Evolutionary conservation across 2,888 invertebrate species (phyloP), one percentile per base, ranked within the genome.

Genomic region (Gisinianus flammeolus): DNA sequence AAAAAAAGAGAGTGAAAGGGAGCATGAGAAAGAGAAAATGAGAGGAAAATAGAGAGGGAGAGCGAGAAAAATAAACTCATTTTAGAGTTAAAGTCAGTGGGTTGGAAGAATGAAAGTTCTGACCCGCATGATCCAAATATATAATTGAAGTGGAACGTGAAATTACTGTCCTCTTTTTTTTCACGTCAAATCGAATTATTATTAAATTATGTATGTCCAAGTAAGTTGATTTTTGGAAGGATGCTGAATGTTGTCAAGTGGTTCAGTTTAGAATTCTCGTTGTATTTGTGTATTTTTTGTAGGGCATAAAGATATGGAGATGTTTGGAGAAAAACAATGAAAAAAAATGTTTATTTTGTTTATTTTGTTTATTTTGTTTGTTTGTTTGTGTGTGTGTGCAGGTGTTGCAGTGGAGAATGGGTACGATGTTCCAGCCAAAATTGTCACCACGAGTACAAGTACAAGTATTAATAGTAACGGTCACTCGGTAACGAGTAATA

Each of bases 341-440:
- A n/a, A n/a, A n/a, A n/a, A n/a, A n/a, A n/a, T n/a, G n/a, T 44
- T 44, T 44, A 44, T 44, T 6, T 44, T 10, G 16, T 44, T 44
- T 44, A 44, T 44, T 44, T 44, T 44, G 44, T 44, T 10, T 44
- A 44, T 44, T 6, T 44, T 58, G n/a, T n/a, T 6, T 58, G n/a
- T 24, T 58, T 58, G 58, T 66, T 2, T 66, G 3, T 28, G 4
- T 66, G 24, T 67, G 16, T 67, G 31, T 30, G 22, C 28, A 74
- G 74, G 74, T 66, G 30, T 16, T 66, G 66, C 74, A 19, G 76
- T 76, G 22, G 84, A 83, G 79, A 83, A 84, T 68, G 84, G 84
- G 10, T 83, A 83, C 62, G 84, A 84, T 67, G 82, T 82, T 24
- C 82, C 81, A 44, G 35, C 54, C 10, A 54, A 44, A 64, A 33